phyloP scores from a whole-genome alignment of 2,113 vertebrate species.

The Percopsis transmontana region DNA sequence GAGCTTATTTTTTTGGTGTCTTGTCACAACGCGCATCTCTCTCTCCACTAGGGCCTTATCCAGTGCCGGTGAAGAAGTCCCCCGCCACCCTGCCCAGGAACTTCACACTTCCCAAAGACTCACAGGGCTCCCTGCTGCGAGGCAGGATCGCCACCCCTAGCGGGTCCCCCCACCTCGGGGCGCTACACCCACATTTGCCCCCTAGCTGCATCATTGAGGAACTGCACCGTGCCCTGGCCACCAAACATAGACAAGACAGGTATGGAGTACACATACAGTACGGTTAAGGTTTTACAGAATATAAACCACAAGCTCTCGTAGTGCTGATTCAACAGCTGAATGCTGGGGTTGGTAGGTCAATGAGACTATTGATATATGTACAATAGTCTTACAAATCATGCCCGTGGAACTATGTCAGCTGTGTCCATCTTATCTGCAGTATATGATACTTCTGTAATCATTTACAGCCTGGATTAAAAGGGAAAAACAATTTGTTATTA shows the following conservation, averaged over 20 bases:
- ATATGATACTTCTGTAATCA: too few species aligned
- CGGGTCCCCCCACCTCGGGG: slow-evolving; percentile 86
- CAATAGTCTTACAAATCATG: too few species aligned
- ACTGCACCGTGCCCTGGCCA: slow-evolving; percentile 91
- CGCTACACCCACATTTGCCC: slow-evolving; percentile 86
- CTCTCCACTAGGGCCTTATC: slow-evolving; percentile 57
- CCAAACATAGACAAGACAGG: slow-evolving; percentile 97
- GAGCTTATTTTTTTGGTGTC: neutral
- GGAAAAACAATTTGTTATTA: too few species aligned
- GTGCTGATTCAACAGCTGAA: too few species aligned
- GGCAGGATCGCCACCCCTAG: slow-evolving; percentile 88
- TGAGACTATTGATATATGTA: too few species aligned
- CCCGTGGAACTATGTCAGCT: too few species aligned
- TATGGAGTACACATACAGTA: slow-evolving; percentile 46
- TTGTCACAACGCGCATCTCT: neutral
- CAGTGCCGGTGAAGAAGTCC: slow-evolving; percentile 80
- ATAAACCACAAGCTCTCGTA: too few species aligned
- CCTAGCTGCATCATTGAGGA: slow-evolving; percentile 97
- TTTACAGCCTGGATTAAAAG: too few species aligned
- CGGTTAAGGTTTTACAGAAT: neutral
- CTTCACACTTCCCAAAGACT: slow-evolving; percentile 79
- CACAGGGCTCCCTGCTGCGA: slow-evolving; percentile 77
- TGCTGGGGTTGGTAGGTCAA: too few species aligned
- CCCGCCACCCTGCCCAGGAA: slow-evolving; percentile 81
- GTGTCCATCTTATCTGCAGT: too few species aligned